Conservation (phyloP, 2,113 vertebrate species). For the Rafetus swinhoei region DNA sequence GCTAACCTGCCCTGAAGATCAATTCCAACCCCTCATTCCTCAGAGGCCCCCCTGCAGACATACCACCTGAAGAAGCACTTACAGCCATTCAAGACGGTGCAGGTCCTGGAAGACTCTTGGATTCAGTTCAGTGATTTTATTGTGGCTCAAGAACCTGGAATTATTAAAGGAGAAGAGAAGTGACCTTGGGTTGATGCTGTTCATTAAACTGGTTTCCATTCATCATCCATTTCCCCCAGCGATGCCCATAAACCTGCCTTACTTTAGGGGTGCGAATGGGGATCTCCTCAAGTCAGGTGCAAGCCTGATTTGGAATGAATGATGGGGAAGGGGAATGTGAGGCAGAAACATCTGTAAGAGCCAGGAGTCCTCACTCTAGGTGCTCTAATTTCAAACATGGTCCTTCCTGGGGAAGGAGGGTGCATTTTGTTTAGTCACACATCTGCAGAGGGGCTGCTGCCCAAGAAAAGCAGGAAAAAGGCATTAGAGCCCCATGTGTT, state of each 20-base stretch:
- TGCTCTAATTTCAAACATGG: too few species aligned
- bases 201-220: rapidly evolving
- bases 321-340: rapidly evolving
- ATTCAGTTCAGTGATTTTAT: conserved; percentile 66
- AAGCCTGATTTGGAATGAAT: neutral
- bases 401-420: neutral
- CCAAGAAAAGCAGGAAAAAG: neutral
- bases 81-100: conserved; percentile 72
- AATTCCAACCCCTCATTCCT: neutral
- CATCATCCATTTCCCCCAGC: rapidly evolving
- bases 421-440: neutral
- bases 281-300: neutral
- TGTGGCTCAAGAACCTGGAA: conserved; percentile 75
- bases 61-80: conserved; percentile 17
- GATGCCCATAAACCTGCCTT: rapidly evolving
- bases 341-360: neutral
- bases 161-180: too few species aligned
- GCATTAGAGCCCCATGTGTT: rapidly evolving
- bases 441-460: neutral
- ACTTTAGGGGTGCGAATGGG: rapidly evolving
- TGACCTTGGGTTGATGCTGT: rapidly evolving
- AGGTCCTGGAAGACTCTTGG: conserved; percentile 69
- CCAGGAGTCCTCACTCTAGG: neutral
- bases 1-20: neutral
- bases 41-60: neutral